A percentile compares a stretch with the other conserved stretches of the same genome.
Evolutionary conservation across 2,113 vertebrate genomes (phyloP).

Genomic region (Lophochroa leadbeateri): DNA sequence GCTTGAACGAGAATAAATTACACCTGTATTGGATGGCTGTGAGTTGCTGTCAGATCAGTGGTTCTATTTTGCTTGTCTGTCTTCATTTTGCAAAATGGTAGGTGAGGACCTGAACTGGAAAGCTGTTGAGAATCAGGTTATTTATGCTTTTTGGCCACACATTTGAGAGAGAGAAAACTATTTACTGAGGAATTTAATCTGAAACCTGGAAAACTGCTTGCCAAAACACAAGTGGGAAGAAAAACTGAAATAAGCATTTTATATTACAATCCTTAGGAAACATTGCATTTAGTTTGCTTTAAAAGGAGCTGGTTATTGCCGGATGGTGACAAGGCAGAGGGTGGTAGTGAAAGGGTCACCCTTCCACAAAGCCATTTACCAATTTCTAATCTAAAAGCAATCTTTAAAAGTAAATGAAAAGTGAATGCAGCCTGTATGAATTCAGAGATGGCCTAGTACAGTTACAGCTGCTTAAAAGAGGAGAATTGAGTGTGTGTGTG

Average conservation of each 20-base stretch:
- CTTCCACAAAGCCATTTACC: not conserved
- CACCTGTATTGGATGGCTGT: not conserved
- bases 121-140: not conserved
- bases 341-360: not conserved
- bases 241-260: not conserved
- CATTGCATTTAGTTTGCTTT: not conserved
- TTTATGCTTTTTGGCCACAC: not conserved
- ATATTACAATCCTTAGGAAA: not conserved
- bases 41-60: not conserved
- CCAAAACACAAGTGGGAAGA: not conserved
- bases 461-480: conserved; percentile 11
- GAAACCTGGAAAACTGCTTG: conserved; percentile 16
- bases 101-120: conserved; percentile 11
- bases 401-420: conserved; percentile 40
- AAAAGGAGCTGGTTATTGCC: conserved; percentile 1
- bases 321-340: not conserved
- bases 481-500: not conserved
- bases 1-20: not conserved
- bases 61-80: conserved; percentile 3
- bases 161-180: not conserved
- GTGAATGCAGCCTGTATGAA: not conserved
- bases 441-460: not conserved
- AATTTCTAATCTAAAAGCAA: not conserved
- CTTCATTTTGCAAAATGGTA: conserved; percentile 13
- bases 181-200: conserved; percentile 17